These are phyloP conservation scores for Corythucha ciliata DNA, from an alignment of 2,888 invertebrate species.

Conservation along the genomic window DNA sequence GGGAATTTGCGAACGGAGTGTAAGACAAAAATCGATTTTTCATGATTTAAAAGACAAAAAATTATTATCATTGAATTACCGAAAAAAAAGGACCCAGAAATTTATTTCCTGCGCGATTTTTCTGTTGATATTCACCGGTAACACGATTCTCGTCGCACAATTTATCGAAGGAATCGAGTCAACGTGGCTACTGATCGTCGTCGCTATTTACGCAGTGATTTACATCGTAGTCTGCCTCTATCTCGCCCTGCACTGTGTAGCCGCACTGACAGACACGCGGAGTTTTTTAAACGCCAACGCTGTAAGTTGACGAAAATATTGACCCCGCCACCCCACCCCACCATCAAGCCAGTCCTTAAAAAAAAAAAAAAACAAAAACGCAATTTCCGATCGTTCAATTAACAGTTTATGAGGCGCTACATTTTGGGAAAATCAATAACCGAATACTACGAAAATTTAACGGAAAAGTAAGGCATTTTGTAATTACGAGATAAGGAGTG, in stretches of 20 bases:
- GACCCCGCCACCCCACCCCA: no score
- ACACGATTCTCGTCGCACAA: conserved; percentile 63
- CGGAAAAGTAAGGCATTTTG: no score
- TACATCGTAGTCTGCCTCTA: conserved; percentile 66
- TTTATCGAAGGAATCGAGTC: conserved; percentile 45
- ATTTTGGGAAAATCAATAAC: conserved; percentile 28
- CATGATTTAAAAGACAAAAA: neutral
- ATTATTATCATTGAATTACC: conserved; percentile 40
- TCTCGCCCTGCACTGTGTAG: conserved; percentile 60
- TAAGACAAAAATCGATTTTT: conserved; percentile 52
- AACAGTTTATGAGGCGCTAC: conserved; percentile 27
- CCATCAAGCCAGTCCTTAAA: no score
- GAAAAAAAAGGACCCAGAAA: conserved; percentile 63
- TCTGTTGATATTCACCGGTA: conserved; percentile 61
- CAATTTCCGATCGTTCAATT: conserved; percentile 2
- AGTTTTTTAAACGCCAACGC: conserved; percentile 24
- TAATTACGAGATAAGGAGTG: no score
- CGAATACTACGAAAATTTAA: conserved; percentile 21
- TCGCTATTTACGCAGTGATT: conserved; percentile 50
- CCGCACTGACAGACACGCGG: conserved; percentile 24
- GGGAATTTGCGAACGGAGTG: conserved; percentile 71
- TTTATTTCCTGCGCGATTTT: conserved; percentile 56
- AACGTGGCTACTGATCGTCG: conserved; percentile 42
- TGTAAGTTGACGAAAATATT: no score
- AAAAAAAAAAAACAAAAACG: no score